Evolutionary conservation across 1,140 invertebrate genomes (phyloP).

Genomic region (Chironomus striatipennis): DNA sequence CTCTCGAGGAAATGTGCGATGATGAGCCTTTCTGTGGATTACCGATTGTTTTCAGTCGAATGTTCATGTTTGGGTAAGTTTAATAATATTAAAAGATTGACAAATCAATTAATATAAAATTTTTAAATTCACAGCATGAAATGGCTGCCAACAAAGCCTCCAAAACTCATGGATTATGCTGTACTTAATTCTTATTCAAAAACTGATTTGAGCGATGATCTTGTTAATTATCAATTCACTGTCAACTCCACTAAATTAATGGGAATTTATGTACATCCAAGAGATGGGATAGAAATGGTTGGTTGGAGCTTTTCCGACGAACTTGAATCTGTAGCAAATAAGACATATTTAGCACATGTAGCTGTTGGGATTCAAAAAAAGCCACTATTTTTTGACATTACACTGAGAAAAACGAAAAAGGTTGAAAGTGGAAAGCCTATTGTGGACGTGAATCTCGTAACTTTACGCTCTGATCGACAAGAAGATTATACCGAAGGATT

Average conservation of each 20-base stretch:
- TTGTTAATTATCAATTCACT: not conserved
- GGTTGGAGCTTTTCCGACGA: not conserved
- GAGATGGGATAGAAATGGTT: conserved; percentile 28
- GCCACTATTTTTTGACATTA: not conserved
- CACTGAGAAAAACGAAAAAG: not conserved
- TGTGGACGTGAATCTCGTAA: conserved; percentile 32
- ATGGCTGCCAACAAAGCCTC: not conserved
- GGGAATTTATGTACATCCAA: conserved; percentile 27
- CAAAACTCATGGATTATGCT: conserved; percentile 22
- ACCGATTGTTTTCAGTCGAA: conserved; percentile 44
- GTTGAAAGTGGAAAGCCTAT: conserved; percentile 26
- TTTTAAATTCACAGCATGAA: not conserved
- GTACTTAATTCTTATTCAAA: not conserved
- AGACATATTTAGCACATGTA: conserved; percentile 23
- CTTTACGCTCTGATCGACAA: conserved; percentile 32
- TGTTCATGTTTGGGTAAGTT: conserved; percentile 41
- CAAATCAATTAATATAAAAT: not conserved
- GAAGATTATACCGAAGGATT: conserved; percentile 32
- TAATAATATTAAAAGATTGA: not conserved
- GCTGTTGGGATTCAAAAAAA: not conserved
- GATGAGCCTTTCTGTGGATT: conserved; percentile 46
- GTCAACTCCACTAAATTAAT: conserved; percentile 1
- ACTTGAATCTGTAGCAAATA: not conserved
- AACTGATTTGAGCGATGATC: not conserved
- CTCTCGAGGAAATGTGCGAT: conserved; percentile 37